Base-by-base conservation (phyloP, 2,888 invertebrate species). In the Branchipolynoe longqiensis region DNA sequence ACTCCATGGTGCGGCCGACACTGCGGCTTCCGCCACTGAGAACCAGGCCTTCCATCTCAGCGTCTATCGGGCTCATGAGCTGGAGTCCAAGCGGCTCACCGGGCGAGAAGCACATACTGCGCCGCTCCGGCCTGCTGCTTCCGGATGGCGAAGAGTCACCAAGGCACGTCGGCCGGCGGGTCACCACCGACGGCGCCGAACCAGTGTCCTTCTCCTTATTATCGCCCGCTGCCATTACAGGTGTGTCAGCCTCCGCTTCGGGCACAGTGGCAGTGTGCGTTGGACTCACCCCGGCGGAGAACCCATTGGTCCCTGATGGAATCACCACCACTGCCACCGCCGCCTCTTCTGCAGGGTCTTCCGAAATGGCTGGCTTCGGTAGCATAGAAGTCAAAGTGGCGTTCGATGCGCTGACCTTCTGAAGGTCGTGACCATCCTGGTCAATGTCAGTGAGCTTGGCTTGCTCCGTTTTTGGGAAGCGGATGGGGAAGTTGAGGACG, bases 401-500 rank as follows among this genome's bases (percentile, higher is more conserved):
- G 18, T 18, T 3, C 3, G 36, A 36, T 18, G 48, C 8, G 22
- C 36, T 33, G 69, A 25, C 36, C 36, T 69, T 69, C 1, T 33
- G 18, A 6, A 33, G 62, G 3, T 14, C 69, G 3, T 69, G 36
- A 18, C 36, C 8, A n/a, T 4, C 58, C 36, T 38, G 33, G 36
- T 62, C 28, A 14, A n/a, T 0, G 36, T 69, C 69, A 38, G 3
- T 8, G 3, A 18, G 18, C 41, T 41, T 28, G 14, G 8, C 14
- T 6, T 54, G 48, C 18, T 38, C 78, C 12, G 25, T 54, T 1
- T 12, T 28, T 12, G 87, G 86, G 83, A 88, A 88, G n/a, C 86
- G 83, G 22, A 96, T 92, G 0, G 96, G 96, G 91, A 95, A 96
- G 91, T 96, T 95, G 0, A 96, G 89, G 2, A 96, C 96, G 88